phyloP scores from a whole-genome alignment of 2,113 vertebrate species.

The Poecile atricapillus region DNA sequence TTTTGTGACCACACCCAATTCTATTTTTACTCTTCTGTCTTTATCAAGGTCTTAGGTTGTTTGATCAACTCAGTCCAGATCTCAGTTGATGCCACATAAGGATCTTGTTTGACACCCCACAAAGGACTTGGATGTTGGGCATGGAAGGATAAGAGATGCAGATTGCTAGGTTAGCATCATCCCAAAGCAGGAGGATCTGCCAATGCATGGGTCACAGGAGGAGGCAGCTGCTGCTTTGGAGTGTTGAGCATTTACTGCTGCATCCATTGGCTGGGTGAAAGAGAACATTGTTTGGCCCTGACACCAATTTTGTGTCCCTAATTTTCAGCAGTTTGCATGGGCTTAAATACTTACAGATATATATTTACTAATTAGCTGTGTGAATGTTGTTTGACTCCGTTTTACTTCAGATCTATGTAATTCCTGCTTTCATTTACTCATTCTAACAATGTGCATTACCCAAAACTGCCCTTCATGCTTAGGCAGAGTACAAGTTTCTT shows the following conservation, averaged over 20 bases:
- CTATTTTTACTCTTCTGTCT: neutral
- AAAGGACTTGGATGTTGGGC: neutral
- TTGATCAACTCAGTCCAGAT: neutral
- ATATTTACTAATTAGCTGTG: neutral
- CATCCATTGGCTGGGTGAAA: neutral
- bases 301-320: neutral
- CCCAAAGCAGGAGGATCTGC: neutral
- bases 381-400: neutral
- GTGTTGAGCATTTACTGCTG: neutral
- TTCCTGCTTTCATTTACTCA: neutral
- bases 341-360: neutral
- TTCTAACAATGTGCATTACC: neutral
- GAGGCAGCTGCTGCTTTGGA: neutral
- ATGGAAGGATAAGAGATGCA: neutral
- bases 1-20: neutral
- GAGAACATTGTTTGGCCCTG: neutral
- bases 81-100: neutral
- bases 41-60: neutral
- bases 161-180: neutral
- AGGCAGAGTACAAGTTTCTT: neutral
- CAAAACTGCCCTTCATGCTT: neutral
- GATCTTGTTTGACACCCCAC: neutral
- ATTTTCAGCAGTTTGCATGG: neutral
- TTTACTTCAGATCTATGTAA: neutral
- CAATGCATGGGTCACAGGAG: neutral